phyloP scores from a whole-genome alignment of 2,888 invertebrate genomes.

The Helicoverpa assulta region DNA sequence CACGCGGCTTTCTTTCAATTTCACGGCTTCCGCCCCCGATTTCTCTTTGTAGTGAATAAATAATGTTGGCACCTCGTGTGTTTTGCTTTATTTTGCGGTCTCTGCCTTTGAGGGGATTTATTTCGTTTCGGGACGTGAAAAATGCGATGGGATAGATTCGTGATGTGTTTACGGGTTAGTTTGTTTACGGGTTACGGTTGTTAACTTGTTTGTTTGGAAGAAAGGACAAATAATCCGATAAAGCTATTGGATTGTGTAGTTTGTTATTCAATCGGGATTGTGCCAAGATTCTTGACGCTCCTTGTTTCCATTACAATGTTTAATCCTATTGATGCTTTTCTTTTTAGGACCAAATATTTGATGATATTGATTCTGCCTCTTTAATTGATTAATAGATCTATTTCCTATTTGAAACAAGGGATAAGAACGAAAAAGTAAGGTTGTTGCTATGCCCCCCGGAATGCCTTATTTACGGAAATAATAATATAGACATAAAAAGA shows the following conservation, averaged over 20 bases:
- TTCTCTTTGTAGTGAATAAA: constrained; percentile 85
- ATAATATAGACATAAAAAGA: too few relatives aligned
- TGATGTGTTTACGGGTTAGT: constrained; percentile 53
- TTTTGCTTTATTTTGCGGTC: constrained; percentile 78
- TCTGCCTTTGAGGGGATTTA: constrained; percentile 71
- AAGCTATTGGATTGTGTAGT: constrained; percentile 24
- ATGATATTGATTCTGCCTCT: too few relatives aligned
- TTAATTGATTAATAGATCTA: too few relatives aligned
- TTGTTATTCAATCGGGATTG: neutral
- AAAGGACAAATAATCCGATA: constrained; percentile 51
- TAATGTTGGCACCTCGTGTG: constrained; percentile 83
- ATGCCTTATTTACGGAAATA: too few relatives aligned
- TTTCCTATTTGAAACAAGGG: too few relatives aligned
- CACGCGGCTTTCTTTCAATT: constrained; percentile 83
- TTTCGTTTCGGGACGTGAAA: constrained; percentile 67
- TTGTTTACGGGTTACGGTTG: constrained; percentile 53
- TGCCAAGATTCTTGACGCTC: neutral
- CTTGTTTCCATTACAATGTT: neutral
- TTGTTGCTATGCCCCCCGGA: too few relatives aligned
- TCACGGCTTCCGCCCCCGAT: constrained; percentile 78
- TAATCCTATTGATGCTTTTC: constrained; percentile 2
- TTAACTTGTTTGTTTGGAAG: constrained; percentile 35
- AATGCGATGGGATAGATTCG: constrained; percentile 54
- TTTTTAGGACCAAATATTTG: neutral
- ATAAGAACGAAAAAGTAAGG: too few relatives aligned